These are phyloP conservation scores for Scylla paramamosain DNA, from an alignment of 1,140 invertebrate species.

Conservation along the genomic window DNA sequence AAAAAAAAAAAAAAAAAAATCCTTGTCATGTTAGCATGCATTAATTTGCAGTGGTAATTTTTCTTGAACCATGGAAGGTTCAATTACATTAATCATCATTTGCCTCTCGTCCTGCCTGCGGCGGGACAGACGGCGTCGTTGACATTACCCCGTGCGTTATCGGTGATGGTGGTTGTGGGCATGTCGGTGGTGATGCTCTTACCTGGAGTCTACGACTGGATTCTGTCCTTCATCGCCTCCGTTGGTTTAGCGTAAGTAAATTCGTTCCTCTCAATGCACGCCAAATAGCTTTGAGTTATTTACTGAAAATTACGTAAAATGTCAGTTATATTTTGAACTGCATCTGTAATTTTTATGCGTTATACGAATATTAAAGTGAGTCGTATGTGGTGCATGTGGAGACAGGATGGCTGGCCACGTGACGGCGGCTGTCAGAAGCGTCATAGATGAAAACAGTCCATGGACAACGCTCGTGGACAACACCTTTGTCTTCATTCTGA, in stretches of 20 bases:
- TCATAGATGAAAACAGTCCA: neutral
- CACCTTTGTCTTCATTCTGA: neutral
- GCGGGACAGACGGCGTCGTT: neutral
- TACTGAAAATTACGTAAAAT: no score
- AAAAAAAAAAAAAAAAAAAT: no score
- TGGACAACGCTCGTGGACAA: neutral
- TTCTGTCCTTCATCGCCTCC: neutral
- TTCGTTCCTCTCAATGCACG: no score
- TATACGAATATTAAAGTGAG: neutral
- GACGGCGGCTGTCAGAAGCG: neutral
- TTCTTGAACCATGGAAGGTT: no score
- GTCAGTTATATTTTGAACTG: neutral
- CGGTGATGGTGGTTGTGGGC: neutral
- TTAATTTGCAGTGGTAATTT: no score
- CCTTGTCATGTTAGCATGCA: no score
- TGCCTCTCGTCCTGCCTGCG: neutral
- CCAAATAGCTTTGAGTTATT: neutral
- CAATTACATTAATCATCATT: neutral
- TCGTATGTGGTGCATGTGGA: neutral
- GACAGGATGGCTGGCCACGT: constrained; percentile 21
- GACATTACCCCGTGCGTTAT: neutral
- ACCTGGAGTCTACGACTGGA: neutral
- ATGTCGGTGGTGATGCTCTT: neutral
- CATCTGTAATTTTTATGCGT: neutral
- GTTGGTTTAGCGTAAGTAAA: constrained; percentile 18